Evolutionary conservation across 2,888 invertebrate genomes (phyloP).

Genomic region (Athalia cordata): DNA sequence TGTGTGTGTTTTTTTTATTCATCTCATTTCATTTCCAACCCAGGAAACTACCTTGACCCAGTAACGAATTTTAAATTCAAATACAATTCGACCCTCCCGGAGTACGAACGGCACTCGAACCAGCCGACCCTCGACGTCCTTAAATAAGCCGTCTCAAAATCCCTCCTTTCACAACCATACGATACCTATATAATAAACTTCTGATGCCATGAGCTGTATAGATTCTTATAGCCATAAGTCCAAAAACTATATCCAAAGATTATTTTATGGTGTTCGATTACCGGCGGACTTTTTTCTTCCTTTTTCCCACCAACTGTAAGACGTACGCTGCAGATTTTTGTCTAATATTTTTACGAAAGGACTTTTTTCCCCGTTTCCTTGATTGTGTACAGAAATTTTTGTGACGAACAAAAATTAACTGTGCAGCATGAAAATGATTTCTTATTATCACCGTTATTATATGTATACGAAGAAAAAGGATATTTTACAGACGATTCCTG

Average conservation of each 20-base stretch:
- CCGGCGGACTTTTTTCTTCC: background rate
- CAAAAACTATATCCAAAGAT: background rate
- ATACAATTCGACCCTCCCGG: constrained; percentile 35
- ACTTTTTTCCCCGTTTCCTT: too few relatives aligned
- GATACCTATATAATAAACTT: constrained; percentile 41
- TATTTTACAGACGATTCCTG: background rate
- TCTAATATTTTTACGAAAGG: too few relatives aligned
- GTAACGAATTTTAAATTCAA: constrained; percentile 42
- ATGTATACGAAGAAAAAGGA: too few relatives aligned
- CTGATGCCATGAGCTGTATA: background rate
- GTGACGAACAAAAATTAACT: too few relatives aligned
- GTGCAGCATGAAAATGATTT: too few relatives aligned
- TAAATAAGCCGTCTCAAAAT: constrained; percentile 55
- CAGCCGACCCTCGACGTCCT: constrained; percentile 42
- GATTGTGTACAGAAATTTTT: too few relatives aligned
- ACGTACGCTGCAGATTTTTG: too few relatives aligned
- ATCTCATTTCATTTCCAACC: background rate
- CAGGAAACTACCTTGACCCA: constrained; percentile 42
- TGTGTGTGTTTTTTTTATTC: too few relatives aligned
- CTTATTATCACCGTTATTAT: too few relatives aligned
- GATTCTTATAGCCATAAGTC: constrained; percentile 24
- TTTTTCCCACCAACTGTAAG: background rate
- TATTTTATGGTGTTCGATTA: constrained; percentile 3
- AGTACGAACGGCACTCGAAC: background rate
- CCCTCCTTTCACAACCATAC: constrained; percentile 48